phyloP scores from a whole-genome alignment of 2,888 invertebrate species.

The Oxycera nigricornis region DNA sequence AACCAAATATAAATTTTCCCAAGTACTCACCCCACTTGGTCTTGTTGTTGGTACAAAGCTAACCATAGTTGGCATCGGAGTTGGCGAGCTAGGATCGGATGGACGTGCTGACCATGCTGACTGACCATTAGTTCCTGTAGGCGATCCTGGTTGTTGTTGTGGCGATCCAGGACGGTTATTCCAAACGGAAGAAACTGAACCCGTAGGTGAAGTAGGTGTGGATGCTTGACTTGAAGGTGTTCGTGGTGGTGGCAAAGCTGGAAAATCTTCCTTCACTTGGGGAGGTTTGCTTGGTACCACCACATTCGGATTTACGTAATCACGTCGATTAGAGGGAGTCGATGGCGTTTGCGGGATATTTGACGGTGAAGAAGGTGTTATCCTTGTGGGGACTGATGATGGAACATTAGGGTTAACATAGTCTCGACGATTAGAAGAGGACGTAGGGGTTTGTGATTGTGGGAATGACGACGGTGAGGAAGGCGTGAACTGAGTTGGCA shows the following conservation, averaged over 20 bases:
- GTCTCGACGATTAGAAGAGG: conserved; percentile 12
- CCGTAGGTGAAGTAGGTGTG: conserved; percentile 44
- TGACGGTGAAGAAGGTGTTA: no score
- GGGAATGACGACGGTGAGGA: not conserved
- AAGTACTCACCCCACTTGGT: not conserved
- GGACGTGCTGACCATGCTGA: not conserved
- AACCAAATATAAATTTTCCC: no score
- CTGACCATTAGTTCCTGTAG: not conserved
- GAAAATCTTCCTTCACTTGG: conserved; percentile 38
- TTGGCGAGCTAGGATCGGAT: not conserved
- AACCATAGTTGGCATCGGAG: conserved; percentile 10
- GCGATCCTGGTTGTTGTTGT: not conserved
- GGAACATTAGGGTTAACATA: conserved; percentile 34
- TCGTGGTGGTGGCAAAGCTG: conserved; percentile 45
- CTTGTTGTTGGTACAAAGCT: conserved; percentile 19
- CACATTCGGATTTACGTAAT: conserved; percentile 40
- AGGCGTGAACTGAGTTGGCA: not conserved
- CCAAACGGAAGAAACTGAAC: conserved; percentile 49
- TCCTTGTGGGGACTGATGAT: no score
- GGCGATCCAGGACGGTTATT: conserved; percentile 50
- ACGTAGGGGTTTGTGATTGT: not conserved
- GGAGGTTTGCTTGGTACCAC: not conserved
- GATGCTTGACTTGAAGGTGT: conserved; percentile 48
- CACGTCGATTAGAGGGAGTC: conserved; percentile 22
- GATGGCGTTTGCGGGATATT: conserved; percentile 11